These are phyloP conservation scores for Porites lobata DNA, from an alignment of 92 coral and sea anemone genomes.

Conservation along the genomic window DNA sequence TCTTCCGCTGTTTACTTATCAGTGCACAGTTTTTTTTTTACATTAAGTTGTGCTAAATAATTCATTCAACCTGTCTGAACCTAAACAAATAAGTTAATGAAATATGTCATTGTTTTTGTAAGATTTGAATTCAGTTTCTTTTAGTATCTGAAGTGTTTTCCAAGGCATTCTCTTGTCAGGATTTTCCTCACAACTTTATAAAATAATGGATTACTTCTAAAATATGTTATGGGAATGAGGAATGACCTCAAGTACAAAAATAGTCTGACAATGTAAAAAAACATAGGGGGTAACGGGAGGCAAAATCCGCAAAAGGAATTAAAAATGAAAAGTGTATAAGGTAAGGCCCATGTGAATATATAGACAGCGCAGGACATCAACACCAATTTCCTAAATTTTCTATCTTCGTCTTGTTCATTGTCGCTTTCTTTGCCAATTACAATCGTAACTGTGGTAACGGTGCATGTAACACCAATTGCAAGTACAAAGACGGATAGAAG, in stretches of 20 bases:
- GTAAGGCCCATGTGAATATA: conserved; percentile 66
- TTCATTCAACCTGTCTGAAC: no score
- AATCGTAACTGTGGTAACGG: conserved; percentile 43
- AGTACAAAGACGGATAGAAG: conserved; percentile 38
- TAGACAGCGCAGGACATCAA: conserved; percentile 47
- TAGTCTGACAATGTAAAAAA: conserved; percentile 65
- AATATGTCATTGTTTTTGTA: neutral
- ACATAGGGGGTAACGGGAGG: conserved; percentile 37
- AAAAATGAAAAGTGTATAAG: conserved; percentile 53
- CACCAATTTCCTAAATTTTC: conserved; percentile 44
- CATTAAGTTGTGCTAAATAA: no score
- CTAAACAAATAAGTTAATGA: no score
- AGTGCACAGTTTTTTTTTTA: no score
- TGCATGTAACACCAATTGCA: conserved; percentile 39
- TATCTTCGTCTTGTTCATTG: conserved; percentile 40
- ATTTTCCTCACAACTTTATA: conserved; percentile 61
- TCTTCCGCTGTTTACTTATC: no score
- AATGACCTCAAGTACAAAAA: conserved; percentile 65
- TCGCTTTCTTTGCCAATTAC: conserved; percentile 39
- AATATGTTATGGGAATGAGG: conserved; percentile 53
- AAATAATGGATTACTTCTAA: conserved; percentile 41
- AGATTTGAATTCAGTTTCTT: no score
- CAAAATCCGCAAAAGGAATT: conserved; percentile 61
- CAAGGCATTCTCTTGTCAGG: conserved; percentile 73
- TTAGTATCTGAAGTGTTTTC: conserved; percentile 1